Conservation (phyloP, 1,140 invertebrate genomes). For the Drosophila paulistorum region DNA sequence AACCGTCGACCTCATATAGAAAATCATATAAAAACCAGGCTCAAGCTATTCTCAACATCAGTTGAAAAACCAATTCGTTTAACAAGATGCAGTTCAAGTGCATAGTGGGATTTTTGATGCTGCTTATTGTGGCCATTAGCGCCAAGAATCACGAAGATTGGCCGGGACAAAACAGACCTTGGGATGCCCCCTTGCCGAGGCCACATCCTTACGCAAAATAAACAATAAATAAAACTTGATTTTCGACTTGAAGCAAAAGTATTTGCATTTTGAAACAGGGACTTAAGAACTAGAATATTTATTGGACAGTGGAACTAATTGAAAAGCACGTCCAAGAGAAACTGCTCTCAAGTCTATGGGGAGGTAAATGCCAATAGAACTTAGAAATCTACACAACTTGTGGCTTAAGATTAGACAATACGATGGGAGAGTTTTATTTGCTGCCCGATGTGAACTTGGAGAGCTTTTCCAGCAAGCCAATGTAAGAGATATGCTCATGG, state of each 20-base stretch:
- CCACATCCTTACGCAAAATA: background rate
- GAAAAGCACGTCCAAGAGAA: conserved; percentile 55
- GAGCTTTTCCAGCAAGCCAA: conserved; percentile 92
- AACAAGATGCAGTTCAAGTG: conserved; percentile 53
- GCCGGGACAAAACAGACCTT: conserved; percentile 22
- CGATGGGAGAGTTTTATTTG: conserved; percentile 83
- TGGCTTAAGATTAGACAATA: conserved; percentile 48
- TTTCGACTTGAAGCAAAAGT: background rate
- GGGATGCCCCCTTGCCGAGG: conserved; percentile 6
- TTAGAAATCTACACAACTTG: conserved; percentile 71
- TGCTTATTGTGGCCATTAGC: conserved; percentile 36
- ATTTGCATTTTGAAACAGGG: conserved; percentile 7
- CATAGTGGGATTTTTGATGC: conserved; percentile 30
- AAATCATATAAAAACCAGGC: conserved; percentile 28
- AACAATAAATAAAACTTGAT: background rate
- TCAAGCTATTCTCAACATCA: background rate
- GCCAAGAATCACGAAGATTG: conserved; percentile 44
- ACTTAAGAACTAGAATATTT: conserved; percentile 9
- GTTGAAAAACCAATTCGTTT: background rate
- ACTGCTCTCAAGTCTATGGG: conserved; percentile 62
- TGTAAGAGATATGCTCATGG: conserved; percentile 95
- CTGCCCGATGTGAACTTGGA: conserved; percentile 90
- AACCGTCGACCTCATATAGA: background rate
- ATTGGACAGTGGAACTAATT: conserved; percentile 14
- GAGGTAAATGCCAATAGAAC: conserved; percentile 59